phyloP scores from a whole-genome alignment of 2,888 invertebrate species.

The Ophraella communa region DNA sequence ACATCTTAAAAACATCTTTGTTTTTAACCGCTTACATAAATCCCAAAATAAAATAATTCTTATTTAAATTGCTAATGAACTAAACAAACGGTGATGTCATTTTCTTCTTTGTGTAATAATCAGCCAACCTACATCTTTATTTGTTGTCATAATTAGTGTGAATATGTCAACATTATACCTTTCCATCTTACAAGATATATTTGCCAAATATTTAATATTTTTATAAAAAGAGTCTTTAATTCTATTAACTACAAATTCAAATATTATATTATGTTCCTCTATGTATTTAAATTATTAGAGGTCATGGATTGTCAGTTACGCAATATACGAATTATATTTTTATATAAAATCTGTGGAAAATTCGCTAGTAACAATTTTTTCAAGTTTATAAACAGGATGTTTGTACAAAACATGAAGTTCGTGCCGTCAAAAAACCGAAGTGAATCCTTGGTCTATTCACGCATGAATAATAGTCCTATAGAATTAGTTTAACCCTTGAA shows the following conservation, averaged over 20 bases:
- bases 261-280: no score
- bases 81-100: not conserved
- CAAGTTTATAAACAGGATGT: no score
- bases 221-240: no score
- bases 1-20: not conserved
- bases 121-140: not conserved
- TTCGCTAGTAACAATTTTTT: no score
- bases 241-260: no score
- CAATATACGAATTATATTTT: no score
- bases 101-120: not conserved
- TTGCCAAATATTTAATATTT: no score
- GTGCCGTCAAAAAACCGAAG: not conserved
- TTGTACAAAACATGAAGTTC: not conserved
- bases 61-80: not conserved
- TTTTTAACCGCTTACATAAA: no score
- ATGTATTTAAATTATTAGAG: no score
- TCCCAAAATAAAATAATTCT: not conserved
- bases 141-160: not conserved
- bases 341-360: no score
- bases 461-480: not conserved
- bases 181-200: no score
- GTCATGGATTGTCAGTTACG: no score
- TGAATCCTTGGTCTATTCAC: not conserved
- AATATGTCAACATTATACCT: not conserved
- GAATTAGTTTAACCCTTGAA: not conserved